Evolutionary conservation across 2,888 invertebrate species (phyloP).

Genomic region (Drosophila anomalipes): DNA sequence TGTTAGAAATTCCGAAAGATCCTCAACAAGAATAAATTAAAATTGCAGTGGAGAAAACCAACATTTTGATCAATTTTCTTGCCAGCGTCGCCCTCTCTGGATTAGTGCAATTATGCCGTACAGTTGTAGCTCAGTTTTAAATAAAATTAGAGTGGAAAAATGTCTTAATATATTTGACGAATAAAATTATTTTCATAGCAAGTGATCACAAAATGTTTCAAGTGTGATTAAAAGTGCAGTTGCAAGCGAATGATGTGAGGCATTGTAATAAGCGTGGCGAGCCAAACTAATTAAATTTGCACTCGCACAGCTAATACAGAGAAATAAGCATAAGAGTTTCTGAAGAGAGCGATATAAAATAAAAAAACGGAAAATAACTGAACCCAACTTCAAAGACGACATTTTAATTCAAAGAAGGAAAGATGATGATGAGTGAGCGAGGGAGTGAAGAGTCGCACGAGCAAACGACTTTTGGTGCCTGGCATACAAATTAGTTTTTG

Average conservation of each 20-base stretch:
- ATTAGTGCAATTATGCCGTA: constrained; percentile 1
- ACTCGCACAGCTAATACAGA: constrained; percentile 29
- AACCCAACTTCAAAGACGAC: constrained; percentile 66
- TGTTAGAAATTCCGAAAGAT: not conserved
- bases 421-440: not conserved
- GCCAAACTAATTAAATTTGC: constrained; percentile 67
- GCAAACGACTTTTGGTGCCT: constrained; percentile 66
- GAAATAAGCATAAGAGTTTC: constrained; percentile 14
- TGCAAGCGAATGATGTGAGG: constrained; percentile 66
- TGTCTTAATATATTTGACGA: not conserved
- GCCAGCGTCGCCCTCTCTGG: too few species aligned
- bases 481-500: constrained; percentile 77
- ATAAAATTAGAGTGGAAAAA: constrained; percentile 18
- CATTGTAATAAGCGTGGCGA: constrained; percentile 68
- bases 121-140: constrained; percentile 12
- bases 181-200: constrained; percentile 33
- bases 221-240: constrained; percentile 68
- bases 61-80: not conserved
- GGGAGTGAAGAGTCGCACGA: constrained; percentile 47
- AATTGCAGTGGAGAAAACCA: not conserved
- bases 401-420: constrained; percentile 53
- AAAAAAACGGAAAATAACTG: constrained; percentile 14
- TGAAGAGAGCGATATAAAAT: not conserved
- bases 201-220: constrained; percentile 51
- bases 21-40: not conserved